Percentiles rank a stretch among this genome's conserved stretches.
phyloP scores from a whole-genome alignment of 2,113 vertebrate species.

The Columbina picui region DNA sequence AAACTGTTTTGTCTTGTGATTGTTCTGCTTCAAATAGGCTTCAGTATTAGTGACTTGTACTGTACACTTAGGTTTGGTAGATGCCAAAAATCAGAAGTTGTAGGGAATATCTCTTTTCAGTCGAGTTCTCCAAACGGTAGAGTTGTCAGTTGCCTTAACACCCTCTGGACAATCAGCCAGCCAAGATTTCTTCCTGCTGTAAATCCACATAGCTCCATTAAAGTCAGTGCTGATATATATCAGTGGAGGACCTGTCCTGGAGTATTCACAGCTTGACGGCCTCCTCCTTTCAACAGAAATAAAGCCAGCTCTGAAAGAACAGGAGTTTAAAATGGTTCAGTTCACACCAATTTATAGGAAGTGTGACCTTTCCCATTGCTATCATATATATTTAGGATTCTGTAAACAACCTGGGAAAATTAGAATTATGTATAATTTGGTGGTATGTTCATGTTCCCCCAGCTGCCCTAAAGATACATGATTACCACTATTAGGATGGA shows the following conservation, averaged over 20 bases:
- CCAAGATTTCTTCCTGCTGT: neutral
- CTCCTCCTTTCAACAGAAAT: neutral
- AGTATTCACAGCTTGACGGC: neutral
- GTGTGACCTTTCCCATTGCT: neutral
- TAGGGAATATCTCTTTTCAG: neutral
- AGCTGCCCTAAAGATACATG: neutral
- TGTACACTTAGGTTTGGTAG: accelerated
- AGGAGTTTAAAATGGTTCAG: neutral
- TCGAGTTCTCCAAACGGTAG: neutral
- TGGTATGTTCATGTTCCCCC: neutral
- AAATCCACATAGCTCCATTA: conserved; percentile 3
- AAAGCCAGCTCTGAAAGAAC: neutral
- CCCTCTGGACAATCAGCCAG: neutral
- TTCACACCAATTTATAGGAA: neutral
- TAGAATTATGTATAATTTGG: neutral
- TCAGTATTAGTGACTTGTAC: neutral
- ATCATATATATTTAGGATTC: neutral
- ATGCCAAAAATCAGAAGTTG: neutral
- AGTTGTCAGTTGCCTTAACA: neutral
- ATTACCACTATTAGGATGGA: neutral
- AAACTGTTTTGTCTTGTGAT: neutral
- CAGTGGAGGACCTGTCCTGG: neutral
- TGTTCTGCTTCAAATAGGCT: neutral
- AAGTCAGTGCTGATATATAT: neutral
- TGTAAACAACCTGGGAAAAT: neutral